Conservation (phyloP, 2,888 invertebrate genomes). For the Fabriciana adippe region DNA sequence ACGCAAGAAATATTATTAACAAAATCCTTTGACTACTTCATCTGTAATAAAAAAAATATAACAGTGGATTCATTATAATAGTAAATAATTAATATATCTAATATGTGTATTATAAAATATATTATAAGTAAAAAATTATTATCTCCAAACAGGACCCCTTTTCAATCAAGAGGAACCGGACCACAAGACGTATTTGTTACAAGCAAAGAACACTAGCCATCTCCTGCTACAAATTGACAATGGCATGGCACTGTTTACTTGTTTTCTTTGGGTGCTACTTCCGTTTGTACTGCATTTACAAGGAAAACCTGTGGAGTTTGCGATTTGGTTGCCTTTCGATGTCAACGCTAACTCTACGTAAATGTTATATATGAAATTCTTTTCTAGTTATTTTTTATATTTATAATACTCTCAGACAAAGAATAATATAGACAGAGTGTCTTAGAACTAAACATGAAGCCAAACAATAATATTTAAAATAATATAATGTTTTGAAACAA, state of each 20-base stretch:
- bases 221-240: constrained; percentile 51
- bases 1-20: no score
- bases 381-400: not conserved
- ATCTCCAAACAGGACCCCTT: constrained; percentile 32
- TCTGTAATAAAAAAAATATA: no score
- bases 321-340: constrained; percentile 64
- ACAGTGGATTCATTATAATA: no score
- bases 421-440: constrained; percentile 5
- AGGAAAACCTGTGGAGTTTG: constrained; percentile 53
- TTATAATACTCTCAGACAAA: not conserved
- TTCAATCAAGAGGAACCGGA: constrained; percentile 49
- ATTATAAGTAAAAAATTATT: not conserved
- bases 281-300: constrained; percentile 52
- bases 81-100: no score
- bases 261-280: constrained; percentile 56
- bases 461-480: no score
- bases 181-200: constrained; percentile 47
- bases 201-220: constrained; percentile 45
- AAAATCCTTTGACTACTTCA: no score
- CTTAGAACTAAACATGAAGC: not conserved
- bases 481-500: no score
- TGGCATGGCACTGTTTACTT: constrained; percentile 50
- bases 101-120: not conserved
- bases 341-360: constrained; percentile 52
- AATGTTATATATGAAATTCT: constrained; percentile 40